Conservation (phyloP, 1,140 invertebrate genomes). For the Drosophila virilis region DNA sequence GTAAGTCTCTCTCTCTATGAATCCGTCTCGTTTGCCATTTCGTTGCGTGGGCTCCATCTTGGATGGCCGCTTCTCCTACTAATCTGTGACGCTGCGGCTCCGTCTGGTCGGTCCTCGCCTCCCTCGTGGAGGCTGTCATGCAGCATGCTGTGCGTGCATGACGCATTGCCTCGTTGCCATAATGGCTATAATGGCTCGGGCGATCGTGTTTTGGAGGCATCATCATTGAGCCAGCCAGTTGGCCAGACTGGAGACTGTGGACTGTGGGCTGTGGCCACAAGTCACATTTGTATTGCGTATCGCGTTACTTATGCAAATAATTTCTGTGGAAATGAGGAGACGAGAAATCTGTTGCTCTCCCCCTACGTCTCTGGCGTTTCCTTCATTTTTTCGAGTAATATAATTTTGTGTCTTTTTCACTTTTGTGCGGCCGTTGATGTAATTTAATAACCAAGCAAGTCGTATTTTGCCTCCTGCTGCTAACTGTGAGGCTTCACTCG, state of each 20-base stretch:
- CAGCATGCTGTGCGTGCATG: constrained; percentile 68
- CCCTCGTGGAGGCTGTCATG: constrained; percentile 21
- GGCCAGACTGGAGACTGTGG: constrained; percentile 11
- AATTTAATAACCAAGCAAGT: constrained; percentile 80
- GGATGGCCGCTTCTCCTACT: not conserved
- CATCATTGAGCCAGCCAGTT: constrained; percentile 36
- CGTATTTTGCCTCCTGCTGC: constrained; percentile 81
- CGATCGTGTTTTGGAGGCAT: constrained; percentile 73
- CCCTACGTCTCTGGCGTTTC: not conserved
- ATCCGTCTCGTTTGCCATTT: constrained; percentile 33
- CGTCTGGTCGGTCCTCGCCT: not conserved
- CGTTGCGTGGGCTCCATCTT: constrained; percentile 16
- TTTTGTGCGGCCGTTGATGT: constrained; percentile 72
- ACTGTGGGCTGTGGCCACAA: constrained; percentile 20
- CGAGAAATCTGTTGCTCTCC: constrained; percentile 58
- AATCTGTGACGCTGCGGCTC: constrained; percentile 14
- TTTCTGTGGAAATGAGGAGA: constrained; percentile 75
- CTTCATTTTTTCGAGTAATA: constrained; percentile 40
- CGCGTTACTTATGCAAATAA: constrained; percentile 82
- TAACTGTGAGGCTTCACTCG: constrained; percentile 52
- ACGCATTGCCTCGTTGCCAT: constrained; percentile 74
- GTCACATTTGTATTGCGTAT: constrained; percentile 58
- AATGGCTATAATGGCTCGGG: constrained; percentile 58
- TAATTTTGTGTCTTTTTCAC: constrained; percentile 80
- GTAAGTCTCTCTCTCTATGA: not conserved